phyloP scores from a whole-genome alignment of 2,113 vertebrate species.

The Neotragus moschatus region DNA sequence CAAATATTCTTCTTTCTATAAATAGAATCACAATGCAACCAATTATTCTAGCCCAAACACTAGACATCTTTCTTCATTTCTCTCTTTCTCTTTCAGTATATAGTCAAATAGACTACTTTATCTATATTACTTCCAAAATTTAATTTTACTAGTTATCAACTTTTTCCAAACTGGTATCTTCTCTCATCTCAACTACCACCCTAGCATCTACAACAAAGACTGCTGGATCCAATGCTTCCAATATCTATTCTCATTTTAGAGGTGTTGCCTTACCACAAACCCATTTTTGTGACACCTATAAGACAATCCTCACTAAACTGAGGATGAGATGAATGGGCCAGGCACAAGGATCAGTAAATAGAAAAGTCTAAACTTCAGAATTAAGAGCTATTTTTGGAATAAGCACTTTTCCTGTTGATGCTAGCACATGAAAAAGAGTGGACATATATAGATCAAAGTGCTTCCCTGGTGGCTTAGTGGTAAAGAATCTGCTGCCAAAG shows the following conservation, averaged over 20 bases:
- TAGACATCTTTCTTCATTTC: neutral
- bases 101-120: neutral
- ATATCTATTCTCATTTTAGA: neutral
- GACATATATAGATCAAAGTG: neutral
- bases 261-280: neutral
- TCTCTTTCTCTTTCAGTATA: neutral
- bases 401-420: neutral
- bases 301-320: neutral
- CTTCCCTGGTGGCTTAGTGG: neutral
- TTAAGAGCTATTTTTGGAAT: neutral
- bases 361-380: neutral
- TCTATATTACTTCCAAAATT: neutral
- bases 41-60: neutral
- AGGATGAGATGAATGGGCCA: neutral
- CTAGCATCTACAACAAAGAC: neutral
- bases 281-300: neutral
- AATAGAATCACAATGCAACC: neutral
- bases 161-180: neutral
- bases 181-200: neutral
- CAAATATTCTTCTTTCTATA: neutral
- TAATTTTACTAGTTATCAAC: neutral
- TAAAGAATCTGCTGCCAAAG: neutral
- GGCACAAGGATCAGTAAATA: neutral
- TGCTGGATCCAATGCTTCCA: neutral
- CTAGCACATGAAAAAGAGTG: neutral